Conservation (phyloP, 2,888 invertebrate genomes). For the Drosophila mayaguana region DNA sequence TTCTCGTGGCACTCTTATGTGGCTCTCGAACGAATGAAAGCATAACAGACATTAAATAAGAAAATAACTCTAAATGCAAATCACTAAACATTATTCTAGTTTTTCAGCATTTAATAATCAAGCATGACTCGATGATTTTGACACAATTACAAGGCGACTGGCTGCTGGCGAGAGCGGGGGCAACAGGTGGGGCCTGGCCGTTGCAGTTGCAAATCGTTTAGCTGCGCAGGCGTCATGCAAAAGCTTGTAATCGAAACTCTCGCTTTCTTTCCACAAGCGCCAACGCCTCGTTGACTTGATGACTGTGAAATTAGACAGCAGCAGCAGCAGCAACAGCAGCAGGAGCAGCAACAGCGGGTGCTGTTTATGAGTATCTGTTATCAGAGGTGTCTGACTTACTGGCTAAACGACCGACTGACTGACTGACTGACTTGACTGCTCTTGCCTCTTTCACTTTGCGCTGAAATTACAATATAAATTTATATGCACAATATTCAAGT, state of each 20-base stretch:
- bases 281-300: slow-evolving; percentile 59
- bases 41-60: slow-evolving; percentile 6
- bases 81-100: slow-evolving; percentile 13
- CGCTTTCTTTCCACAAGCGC: slow-evolving; percentile 70
- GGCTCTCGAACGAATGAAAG: not conserved
- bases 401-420: slow-evolving; percentile 56
- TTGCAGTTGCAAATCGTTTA: slow-evolving; percentile 32
- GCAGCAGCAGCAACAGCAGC: slow-evolving; percentile 1
- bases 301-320: slow-evolving; percentile 74
- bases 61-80: slow-evolving; percentile 18
- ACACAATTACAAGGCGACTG: slow-evolving; percentile 28
- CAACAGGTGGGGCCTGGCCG: slow-evolving; percentile 10
- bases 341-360: slow-evolving; percentile 33
- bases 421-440: slow-evolving; percentile 42
- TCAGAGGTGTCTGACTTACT: slow-evolving; percentile 70
- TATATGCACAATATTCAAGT: slow-evolving; percentile 54
- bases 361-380: slow-evolving; percentile 55
- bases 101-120: slow-evolving; percentile 8
- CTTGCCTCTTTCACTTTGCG: slow-evolving; percentile 73
- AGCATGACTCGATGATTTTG: slow-evolving; percentile 40
- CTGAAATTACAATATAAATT: slow-evolving; percentile 76
- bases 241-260: slow-evolving; percentile 71
- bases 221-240: slow-evolving; percentile 40
- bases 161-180: not conserved
- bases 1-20: not conserved